Evolutionary conservation across 2,113 vertebrate genomes (phyloP), one percentile per base, ranked within the genome.

Genomic region (Cephalopholis sonnerati): DNA sequence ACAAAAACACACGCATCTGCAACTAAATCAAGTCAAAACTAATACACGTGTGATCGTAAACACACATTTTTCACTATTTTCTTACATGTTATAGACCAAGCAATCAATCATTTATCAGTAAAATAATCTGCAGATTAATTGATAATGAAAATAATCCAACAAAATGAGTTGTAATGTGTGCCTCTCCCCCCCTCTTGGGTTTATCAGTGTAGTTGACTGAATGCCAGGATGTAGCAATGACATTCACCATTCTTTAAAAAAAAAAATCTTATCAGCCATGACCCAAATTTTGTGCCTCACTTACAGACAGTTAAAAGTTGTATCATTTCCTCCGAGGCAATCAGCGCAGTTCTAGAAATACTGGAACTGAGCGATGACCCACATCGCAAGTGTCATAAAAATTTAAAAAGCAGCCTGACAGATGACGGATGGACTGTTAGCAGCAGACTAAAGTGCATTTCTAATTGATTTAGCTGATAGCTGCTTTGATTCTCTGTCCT

Each of bases 381-480:
- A 62, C 11, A 62, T 80, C 11, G 36, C 41, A 71, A 57, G 57
- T 72, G 62, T 87, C 13, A 87, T 84, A 54, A 81, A 81, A 69
- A 69, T 71, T 50, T 79, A 66, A 81, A 76, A 51, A 29, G 61
- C 50, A 25, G 25, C 51, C 13, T 51, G 62, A 58, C 58, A 53
- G 58, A 32, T 86, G 69, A 68, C 75, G 77, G 74, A 77, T 82
- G 54, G 27, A 70, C 29, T 39, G 10, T 9, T 66, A 51, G 78
- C 7, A 44, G 57, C 64, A 16, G 15, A 48, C 67, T 53, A 24
- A 86, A 84, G 48, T 62, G 50, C 48, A 58, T 69, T 61, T 57
- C 18, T 82, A 32, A 74, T 79, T 75, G 39, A 75, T 20, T 77
- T 63, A 25, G 29, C 2, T 16, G 32, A 36, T 36, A 36, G 32